phyloP scores from a whole-genome alignment of 2,113 vertebrate species.

The Campylomormyrus tamandua region DNA sequence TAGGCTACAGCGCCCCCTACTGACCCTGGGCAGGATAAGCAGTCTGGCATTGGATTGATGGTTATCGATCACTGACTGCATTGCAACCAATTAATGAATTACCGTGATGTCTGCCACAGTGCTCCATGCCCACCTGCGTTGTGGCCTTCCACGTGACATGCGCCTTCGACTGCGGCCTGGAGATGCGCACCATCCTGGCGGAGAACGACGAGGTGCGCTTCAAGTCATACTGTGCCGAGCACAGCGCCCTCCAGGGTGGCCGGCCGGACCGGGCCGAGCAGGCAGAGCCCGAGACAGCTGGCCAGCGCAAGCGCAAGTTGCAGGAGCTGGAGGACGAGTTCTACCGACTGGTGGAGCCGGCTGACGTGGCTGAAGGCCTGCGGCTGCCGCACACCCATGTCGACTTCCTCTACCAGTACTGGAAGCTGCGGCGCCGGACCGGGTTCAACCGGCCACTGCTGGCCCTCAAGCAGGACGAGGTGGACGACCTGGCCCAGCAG shows the following conservation, averaged over 20 bases:
- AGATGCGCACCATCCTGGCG: slow-evolving; percentile 90
- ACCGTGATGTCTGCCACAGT: slow-evolving; percentile 53
- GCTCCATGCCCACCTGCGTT: slow-evolving; percentile 89
- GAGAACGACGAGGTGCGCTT: slow-evolving; percentile 96
- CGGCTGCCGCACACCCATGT: slow-evolving; percentile 69
- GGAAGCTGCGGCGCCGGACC: slow-evolving; percentile 90
- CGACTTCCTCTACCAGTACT: slow-evolving; percentile 95
- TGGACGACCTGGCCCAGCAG: slow-evolving; percentile 94
- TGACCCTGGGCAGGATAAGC: not conserved
- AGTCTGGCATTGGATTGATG: not conserved
- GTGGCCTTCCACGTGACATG: slow-evolving; percentile 96
- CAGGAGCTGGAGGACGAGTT: slow-evolving; percentile 92
- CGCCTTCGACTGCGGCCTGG: slow-evolving; percentile 88
- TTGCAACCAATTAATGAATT: not conserved
- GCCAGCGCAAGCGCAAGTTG: slow-evolving; percentile 87
- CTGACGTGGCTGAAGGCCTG: slow-evolving; percentile 77
- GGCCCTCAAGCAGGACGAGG: slow-evolving; percentile 82
- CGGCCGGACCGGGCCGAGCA: slow-evolving; percentile 52
- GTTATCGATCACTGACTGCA: not conserved
- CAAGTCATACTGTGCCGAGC: slow-evolving; percentile 94
- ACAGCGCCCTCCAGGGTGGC: slow-evolving; percentile 67
- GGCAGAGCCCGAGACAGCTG: slow-evolving; percentile 81
- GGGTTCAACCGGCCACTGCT: slow-evolving; percentile 86
- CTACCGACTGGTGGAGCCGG: slow-evolving; percentile 82
- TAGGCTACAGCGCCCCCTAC: not conserved